phyloP scores from a whole-genome alignment of 2,888 invertebrate genomes.

The Sarcophaga variegata region DNA sequence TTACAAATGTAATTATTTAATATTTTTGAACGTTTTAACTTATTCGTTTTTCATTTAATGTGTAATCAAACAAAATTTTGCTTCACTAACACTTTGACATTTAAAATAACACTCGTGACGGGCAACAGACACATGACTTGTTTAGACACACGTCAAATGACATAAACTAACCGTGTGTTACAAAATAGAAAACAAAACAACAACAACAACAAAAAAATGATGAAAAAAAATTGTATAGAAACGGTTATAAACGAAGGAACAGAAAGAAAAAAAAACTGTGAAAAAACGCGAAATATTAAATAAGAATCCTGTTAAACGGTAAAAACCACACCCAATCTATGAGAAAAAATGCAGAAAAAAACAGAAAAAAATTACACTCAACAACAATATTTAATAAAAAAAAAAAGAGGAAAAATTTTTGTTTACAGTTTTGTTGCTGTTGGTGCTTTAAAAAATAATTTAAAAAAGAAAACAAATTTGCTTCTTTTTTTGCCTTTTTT shows the following conservation, averaged over 20 bases:
- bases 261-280: neutral
- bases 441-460: neutral
- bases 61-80: neutral
- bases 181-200: neutral
- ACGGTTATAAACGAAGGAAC: neutral
- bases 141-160: constrained; percentile 47
- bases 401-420: neutral
- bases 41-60: too few relatives aligned
- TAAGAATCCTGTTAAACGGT: constrained; percentile 62
- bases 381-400: constrained; percentile 49
- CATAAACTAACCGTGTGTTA: constrained; percentile 51
- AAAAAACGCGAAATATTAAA: constrained; percentile 62
- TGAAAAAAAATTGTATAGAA: neutral
- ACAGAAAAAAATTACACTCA: constrained; percentile 16
- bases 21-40: neutral
- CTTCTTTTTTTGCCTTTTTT: neutral
- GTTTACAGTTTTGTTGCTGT: neutral
- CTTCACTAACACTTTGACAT: constrained; percentile 19
- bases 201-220: neutral
- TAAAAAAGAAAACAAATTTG: neutral
- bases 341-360: constrained; percentile 47
- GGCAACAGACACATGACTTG: constrained; percentile 44
- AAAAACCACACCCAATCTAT: constrained; percentile 68
- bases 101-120: constrained; percentile 11
- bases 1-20: too few relatives aligned